Percentiles rank a stretch among this genome's conserved stretches.
These are phyloP conservation scores for Geotrypetes seraphini DNA, from an alignment of 2,797 vertebrate species.

Conservation along the genomic window DNA sequence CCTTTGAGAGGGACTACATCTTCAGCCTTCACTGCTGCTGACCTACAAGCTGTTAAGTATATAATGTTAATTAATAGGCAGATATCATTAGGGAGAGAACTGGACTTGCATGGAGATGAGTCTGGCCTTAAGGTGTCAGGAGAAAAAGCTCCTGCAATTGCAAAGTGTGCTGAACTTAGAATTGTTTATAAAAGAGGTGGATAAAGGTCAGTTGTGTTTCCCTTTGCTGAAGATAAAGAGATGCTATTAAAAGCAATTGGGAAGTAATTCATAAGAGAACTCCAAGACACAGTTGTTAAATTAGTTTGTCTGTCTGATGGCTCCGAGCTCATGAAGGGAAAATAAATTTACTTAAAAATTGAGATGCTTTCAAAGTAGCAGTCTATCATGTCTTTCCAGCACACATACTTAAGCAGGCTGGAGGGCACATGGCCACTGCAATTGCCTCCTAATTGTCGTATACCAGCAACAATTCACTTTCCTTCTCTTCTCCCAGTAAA, in stretches of 20 bases:
- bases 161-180: constrained; percentile 10
- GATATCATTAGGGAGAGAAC: constrained; percentile 16
- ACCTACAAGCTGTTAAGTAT: constrained; percentile 14
- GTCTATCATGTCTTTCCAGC: constrained; percentile 1
- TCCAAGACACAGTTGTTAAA: constrained; percentile 14
- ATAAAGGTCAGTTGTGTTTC: constrained; percentile 25
- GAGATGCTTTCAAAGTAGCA: constrained; percentile 19
- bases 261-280: constrained; percentile 24
- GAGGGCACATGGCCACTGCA: background rate
- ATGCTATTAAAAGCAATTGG: constrained; percentile 25
- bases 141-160: constrained; percentile 13
- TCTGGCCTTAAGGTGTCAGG: constrained; percentile 5
- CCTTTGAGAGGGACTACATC: constrained; percentile 13
- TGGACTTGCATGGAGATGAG: constrained; percentile 20
- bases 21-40: constrained; percentile 23
- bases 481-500: background rate
- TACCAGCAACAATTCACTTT: background rate
- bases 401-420: background rate
- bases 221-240: constrained; percentile 21
- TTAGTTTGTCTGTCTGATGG: constrained; percentile 35
- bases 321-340: constrained; percentile 11
- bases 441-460: background rate
- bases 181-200: constrained; percentile 27
- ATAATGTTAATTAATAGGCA: constrained; percentile 25
- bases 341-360: constrained; percentile 27